Percentiles rank a stretch among this genome's conserved stretches.
Conservation (phyloP, 2,113 vertebrate genomes). For the Ictalurus punctatus region DNA sequence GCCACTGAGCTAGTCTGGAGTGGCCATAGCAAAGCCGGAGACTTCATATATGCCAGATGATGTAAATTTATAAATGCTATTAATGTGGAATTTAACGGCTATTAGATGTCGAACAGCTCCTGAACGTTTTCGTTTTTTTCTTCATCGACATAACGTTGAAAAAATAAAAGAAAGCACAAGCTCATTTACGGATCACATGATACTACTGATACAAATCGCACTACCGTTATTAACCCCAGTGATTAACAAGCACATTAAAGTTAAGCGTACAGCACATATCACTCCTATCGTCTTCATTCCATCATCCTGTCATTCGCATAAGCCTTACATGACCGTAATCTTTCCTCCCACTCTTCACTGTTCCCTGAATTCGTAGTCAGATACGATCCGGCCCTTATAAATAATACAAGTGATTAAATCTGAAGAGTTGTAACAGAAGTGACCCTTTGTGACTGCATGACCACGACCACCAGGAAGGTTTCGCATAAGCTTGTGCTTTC, state of each 20-base stretch:
- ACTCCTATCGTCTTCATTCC: background rate
- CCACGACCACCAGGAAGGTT: background rate
- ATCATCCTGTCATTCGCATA: background rate
- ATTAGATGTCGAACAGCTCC: background rate
- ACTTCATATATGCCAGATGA: background rate
- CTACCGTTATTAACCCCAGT: background rate
- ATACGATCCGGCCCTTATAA: conserved; percentile 4
- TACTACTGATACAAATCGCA: background rate
- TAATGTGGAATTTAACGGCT: background rate
- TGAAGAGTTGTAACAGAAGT: conserved; percentile 8
- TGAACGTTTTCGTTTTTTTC: background rate
- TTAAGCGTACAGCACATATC: background rate
- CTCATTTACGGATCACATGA: background rate
- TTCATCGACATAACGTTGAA: background rate
- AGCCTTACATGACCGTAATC: background rate
- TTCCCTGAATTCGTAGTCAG: conserved; percentile 12
- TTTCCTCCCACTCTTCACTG: background rate
- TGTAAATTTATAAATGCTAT: background rate
- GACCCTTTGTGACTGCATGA: background rate
- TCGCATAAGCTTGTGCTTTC: conserved; percentile 7
- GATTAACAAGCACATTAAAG: conserved; percentile 7
- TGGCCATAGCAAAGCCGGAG: background rate
- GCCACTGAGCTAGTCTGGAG: background rate
- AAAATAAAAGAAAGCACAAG: background rate
- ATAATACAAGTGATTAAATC: conserved; percentile 36